Percentiles rank a stretch among this genome's conserved stretches.
phyloP scores from a whole-genome alignment of 2,797 vertebrate species.

The Catamblyrhynchus diadema region DNA sequence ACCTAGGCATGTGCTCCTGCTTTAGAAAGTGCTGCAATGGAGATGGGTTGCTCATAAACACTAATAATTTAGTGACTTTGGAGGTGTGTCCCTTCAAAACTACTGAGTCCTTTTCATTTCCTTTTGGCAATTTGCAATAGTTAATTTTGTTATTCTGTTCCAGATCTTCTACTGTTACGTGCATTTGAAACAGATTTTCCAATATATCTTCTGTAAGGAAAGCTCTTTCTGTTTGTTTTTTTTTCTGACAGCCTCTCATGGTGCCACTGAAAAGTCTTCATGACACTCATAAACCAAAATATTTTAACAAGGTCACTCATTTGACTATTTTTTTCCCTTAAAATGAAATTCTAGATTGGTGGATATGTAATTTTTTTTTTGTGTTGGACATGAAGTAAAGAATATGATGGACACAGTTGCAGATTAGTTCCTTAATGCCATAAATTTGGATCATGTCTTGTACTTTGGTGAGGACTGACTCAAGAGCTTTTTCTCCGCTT shows the following conservation, averaged over 20 bases:
- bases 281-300: background rate
- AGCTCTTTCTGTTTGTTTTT: background rate
- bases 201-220: background rate
- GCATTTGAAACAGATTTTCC: background rate
- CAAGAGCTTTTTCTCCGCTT: background rate
- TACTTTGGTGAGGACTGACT: background rate
- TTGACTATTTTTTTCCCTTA: background rate
- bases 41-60: background rate
- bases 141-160: background rate
- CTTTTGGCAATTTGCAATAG: background rate
- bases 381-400: accelerated
- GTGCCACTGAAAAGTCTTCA: background rate
- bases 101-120: background rate
- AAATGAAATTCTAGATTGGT: background rate
- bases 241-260: background rate
- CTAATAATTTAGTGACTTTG: background rate
- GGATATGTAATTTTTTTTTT: background rate
- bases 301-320: background rate
- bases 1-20: background rate
- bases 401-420: background rate
- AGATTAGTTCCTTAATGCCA: background rate
- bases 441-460: background rate
- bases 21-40: background rate
- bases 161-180: background rate
- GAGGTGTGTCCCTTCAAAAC: background rate